Percentiles rank a stretch among this genome's conserved stretches.
Evolutionary conservation across 2,797 vertebrate genomes (phyloP).

Genomic region (Phrynocephalus guinanensis): DNA sequence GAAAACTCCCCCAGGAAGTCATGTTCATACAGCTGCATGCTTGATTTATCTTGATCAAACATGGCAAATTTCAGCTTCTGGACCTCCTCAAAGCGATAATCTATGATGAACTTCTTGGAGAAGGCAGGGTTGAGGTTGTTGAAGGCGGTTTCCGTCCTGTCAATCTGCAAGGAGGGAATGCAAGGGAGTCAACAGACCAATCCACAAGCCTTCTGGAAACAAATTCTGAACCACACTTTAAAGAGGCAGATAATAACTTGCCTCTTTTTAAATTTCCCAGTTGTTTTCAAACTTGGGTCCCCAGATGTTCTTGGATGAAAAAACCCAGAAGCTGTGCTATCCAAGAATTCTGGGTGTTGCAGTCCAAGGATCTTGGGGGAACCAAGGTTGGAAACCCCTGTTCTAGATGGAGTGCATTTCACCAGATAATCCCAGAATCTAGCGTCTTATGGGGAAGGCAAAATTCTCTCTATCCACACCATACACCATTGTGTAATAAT

Average conservation of each 20-base stretch:
- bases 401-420: no score
- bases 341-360: no score
- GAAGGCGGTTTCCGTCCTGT: conserved; percentile 93
- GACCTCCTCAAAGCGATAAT: conserved; percentile 97
- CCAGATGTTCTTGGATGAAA: no score
- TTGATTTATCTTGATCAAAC: conserved; percentile 98
- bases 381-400: no score
- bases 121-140: conserved; percentile 98
- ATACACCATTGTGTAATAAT: background rate
- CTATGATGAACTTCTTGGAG: conserved; percentile 92
- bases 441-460: no score
- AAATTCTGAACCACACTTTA: background rate
- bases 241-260: background rate
- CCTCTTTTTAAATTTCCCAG: no score
- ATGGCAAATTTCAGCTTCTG: conserved; percentile 97
- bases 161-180: conserved; percentile 78
- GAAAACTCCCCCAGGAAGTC: conserved; percentile 96
- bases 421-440: no score
- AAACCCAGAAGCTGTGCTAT: no score
- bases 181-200: background rate
- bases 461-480: no score
- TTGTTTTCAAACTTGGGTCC: no score
- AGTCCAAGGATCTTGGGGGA: no score
- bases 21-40: conserved; percentile 92
- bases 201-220: background rate